phyloP scores from a whole-genome alignment of 2,797 vertebrate genomes.

The Galagoides demidoff region DNA sequence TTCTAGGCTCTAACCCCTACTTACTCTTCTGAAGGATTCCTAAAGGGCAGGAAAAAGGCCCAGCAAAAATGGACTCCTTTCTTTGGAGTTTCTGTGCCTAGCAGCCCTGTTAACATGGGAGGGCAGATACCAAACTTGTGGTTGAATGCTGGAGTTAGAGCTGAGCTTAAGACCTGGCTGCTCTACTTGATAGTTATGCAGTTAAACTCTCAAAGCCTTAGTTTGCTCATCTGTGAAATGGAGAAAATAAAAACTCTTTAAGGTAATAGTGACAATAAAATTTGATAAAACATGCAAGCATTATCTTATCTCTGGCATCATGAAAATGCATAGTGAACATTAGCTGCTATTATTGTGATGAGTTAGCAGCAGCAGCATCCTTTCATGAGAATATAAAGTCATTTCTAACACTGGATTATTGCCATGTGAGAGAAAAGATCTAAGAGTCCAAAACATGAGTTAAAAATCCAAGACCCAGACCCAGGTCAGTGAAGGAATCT shows the following conservation, averaged over 20 bases:
- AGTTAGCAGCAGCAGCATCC: background rate
- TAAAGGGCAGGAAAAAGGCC: background rate
- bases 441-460: background rate
- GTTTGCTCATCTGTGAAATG: background rate
- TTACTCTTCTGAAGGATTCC: background rate
- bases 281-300: accelerated
- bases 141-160: accelerated
- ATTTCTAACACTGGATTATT: background rate
- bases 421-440: background rate
- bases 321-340: accelerated
- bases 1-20: background rate
- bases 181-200: background rate
- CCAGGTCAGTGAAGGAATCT: too few species aligned
- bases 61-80: background rate
- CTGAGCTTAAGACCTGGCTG: background rate
- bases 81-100: too few species aligned
- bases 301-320: accelerated
- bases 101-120: accelerated
- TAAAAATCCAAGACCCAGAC: background rate
- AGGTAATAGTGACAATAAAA: background rate
- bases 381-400: background rate
- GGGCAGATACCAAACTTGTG: accelerated
- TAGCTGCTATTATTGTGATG: accelerated
- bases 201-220: background rate
- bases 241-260: background rate